These are phyloP conservation scores for Amblyjoppa proteus DNA, from an alignment of 2,888 invertebrate species.

Conservation along the genomic window DNA sequence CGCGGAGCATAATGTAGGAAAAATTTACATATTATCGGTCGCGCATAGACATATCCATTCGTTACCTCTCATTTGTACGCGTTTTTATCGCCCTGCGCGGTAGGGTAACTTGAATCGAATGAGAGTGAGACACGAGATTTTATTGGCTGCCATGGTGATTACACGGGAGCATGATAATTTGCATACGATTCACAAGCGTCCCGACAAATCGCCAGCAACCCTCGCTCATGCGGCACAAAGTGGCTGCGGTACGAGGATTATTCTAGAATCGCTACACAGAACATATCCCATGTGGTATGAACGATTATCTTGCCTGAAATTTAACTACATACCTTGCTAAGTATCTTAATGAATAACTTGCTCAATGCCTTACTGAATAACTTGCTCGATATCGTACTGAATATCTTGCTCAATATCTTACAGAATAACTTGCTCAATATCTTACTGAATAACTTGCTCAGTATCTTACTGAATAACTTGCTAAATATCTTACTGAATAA, in stretches of 20 bases:
- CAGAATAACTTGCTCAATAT: too few relatives aligned
- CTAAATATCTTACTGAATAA: too few relatives aligned
- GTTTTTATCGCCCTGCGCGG: slow-evolving; percentile 32
- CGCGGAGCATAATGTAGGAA: slow-evolving; percentile 17
- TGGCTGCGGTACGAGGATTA: slow-evolving; percentile 43
- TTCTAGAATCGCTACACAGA: neutral
- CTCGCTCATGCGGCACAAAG: slow-evolving; percentile 46
- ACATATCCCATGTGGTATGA: neutral
- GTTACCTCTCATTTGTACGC: slow-evolving; percentile 19
- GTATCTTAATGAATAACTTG: too few relatives aligned
- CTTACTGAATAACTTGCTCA: too few relatives aligned
- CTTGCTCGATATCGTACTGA: too few relatives aligned
- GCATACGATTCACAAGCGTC: slow-evolving; percentile 28
- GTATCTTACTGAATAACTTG: too few relatives aligned
- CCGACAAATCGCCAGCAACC: slow-evolving; percentile 25
- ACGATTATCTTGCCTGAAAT: neutral
- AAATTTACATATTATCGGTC: slow-evolving; percentile 41
- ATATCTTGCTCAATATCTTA: too few relatives aligned
- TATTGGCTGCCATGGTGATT: slow-evolving; percentile 52
- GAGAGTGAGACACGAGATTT: slow-evolving; percentile 35
- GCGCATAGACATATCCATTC: slow-evolving; percentile 7
- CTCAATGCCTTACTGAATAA: too few relatives aligned
- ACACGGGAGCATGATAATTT: slow-evolving; percentile 46
- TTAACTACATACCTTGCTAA: too few relatives aligned
- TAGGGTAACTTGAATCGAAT: slow-evolving; percentile 11